A percentile compares a stretch with the other conserved stretches of the same genome.
phyloP scores from a whole-genome alignment of 2,797 vertebrate species.

The Podarcis siculus region DNA sequence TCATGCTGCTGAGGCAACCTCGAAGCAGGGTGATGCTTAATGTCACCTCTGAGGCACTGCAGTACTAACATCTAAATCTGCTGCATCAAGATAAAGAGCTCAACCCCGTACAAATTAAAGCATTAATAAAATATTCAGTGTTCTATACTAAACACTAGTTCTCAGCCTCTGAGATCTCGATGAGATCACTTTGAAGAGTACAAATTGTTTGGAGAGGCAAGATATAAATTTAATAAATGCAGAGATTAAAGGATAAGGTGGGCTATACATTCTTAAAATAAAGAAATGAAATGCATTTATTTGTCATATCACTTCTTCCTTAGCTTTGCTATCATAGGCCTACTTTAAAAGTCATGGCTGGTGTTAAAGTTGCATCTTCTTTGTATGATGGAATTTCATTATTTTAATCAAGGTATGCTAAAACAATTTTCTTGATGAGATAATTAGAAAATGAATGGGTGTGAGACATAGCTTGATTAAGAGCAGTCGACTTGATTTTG shows the following conservation, averaged over 20 bases:
- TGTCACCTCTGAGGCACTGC: not conserved
- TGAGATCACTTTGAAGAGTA: not conserved
- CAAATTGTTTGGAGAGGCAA: not conserved
- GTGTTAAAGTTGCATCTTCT: conserved; percentile 17
- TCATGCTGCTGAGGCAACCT: not conserved
- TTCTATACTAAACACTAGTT: not conserved
- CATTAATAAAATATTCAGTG: not conserved
- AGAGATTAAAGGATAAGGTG: not conserved
- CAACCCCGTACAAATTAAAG: not conserved
- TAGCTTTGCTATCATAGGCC: not conserved
- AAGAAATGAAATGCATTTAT: not conserved
- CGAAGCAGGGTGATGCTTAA: not conserved
- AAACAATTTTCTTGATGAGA: conserved; percentile 48
- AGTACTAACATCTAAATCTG: not conserved
- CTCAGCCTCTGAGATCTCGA: no score
- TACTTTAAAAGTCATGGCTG: conserved; percentile 20
- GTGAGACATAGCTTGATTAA: conserved; percentile 55
- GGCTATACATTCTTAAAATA: not conserved
- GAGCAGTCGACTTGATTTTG: conserved; percentile 35
- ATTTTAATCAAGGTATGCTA: conserved; percentile 27
- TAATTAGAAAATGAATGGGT: conserved; percentile 50
- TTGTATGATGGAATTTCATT: conserved; percentile 1
- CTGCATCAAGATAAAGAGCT: no score
- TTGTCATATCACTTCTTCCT: not conserved
- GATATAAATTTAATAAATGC: not conserved